Evolutionary conservation across 2,113 vertebrate genomes (phyloP), one percentile per base, ranked within the genome.

Genomic region (Cromileptes altivelis): DNA sequence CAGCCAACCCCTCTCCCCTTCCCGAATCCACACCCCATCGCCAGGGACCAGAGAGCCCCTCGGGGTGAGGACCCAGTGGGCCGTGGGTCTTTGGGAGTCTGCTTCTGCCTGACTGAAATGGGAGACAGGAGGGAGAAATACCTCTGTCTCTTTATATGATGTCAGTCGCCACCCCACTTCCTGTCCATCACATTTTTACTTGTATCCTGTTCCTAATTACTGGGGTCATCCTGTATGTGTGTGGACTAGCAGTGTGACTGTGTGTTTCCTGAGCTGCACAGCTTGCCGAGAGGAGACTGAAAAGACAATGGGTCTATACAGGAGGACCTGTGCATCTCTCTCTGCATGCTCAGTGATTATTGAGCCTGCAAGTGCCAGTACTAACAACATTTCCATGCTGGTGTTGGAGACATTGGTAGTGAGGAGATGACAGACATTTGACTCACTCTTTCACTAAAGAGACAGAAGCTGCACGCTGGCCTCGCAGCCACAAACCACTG

Each of bases 141-240:
- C 70, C 55, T 75, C 80, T 4, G 67, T 84, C 89, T 92, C 77
- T 86, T 86, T 68, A 88, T 76, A 94, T 96, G 95, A 96, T 89
- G 93, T 94, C 92, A 91, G 79, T 76, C 33, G 19, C 47, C 57
- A 25, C 49, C 27, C 63, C 53, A 40, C 33, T 52, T 79, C 63
- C 56, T 18, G 40, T 72, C 80, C 89, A 78, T 85, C 82, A 50
- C 72, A 78, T 88, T 80, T 78, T 52, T 70, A 55, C 75, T 68
- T 64, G 62, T 65, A n/a, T 86, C 68, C 82, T 70, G 53, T 80
- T 81, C 71, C 52, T 67, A 25, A n/a, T 57, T 63, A 27, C 69
- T 60, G 72, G 64, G 37, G 14, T 50, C 64, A 56, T 75, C 64
- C 45, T 61, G 63, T 82, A 18, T 72, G 73, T 80, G 70, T 79